Evolutionary conservation across 2,113 vertebrate species (phyloP), one percentile per base, ranked within the genome.

Genomic region (Mugil cephalus): DNA sequence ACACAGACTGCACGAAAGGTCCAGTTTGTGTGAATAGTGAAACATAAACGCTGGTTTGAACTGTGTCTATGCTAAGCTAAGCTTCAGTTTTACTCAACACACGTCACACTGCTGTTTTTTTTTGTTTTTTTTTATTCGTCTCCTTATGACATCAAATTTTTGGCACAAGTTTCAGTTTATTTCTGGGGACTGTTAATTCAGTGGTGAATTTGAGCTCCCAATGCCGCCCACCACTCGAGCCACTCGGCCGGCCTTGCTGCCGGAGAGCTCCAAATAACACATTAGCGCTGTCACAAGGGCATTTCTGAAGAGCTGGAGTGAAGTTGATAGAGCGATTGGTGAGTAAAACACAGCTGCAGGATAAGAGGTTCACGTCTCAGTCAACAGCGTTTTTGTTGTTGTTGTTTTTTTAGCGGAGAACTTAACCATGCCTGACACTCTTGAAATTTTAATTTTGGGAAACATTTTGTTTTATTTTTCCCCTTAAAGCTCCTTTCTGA

Each of bases 361-460:
- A 42, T 42, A 35, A 38, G 35, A 76, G 55, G 38, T 66, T 58
- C 50, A 34, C 38, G 40, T 50, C 50, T 74, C 69, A 45, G 65
- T 51, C 71, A 61, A 58, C 11, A 45, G 30, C 24, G 52, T 36
- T 76, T 21, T n/a, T n/a, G n/a, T n/a, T n/a, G n/a, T n/a, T n/a
- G n/a, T n/a, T 39, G 3, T 30, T 30, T 30, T 30, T 30, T 30
- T 8, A 47, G 56, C 51, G 19, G 12, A 74, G 52, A 40, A 15
- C 17, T 59, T 38, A 55, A 61, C 39, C 19, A 17, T 2, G 38
- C 9, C 55, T 45, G 42, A 43, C 50, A 52, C 62, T 46, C 56
- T 43, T 51, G 42, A 63, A 68, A 45, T 59, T 51, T 67, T 19
- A 45, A 30, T 62, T 53, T n/a, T 39, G 8, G 10, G 12, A 8